These are phyloP conservation scores for Hozukius guyotensis DNA, from an alignment of 2,797 vertebrate genomes.

Conservation along the genomic window DNA sequence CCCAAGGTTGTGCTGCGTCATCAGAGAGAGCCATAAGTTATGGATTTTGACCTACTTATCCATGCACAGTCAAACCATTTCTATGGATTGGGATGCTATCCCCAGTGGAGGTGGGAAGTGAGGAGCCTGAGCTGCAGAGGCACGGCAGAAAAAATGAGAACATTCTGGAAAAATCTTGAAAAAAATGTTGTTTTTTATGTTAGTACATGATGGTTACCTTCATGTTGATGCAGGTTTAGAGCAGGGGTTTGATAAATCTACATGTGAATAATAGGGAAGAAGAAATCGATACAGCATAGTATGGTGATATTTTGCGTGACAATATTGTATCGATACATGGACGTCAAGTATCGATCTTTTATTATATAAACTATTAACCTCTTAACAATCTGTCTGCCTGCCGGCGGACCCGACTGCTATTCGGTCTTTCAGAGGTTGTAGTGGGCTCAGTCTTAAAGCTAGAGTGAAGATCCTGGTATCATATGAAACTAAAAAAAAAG, in stretches of 20 bases:
- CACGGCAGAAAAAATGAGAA: background rate
- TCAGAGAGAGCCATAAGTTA: conserved; percentile 16
- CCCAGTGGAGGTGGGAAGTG: background rate
- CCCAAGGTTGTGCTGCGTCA: conserved; percentile 24
- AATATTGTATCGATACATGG: too few relatives aligned
- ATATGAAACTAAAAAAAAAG: too few relatives aligned
- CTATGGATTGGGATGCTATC: conserved; percentile 15
- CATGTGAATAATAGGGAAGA: background rate
- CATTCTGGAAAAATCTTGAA: background rate
- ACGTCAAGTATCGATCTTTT: too few relatives aligned
- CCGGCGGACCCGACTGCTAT: too few relatives aligned
- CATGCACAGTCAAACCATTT: conserved; percentile 11
- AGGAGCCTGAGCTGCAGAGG: conserved; percentile 8
- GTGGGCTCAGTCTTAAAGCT: too few relatives aligned
- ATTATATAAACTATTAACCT: too few relatives aligned
- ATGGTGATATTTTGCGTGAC: too few relatives aligned
- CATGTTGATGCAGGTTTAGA: background rate
- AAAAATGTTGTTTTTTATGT: background rate
- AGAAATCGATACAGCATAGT: fast-evolving
- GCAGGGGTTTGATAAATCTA: background rate
- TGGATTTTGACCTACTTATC: conserved; percentile 55
- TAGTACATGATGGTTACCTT: background rate
- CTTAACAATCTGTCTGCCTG: too few relatives aligned
- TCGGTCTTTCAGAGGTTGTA: too few relatives aligned
- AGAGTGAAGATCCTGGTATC: too few relatives aligned